phyloP scores from a whole-genome alignment of 1,140 invertebrate genomes.

The Hetaerina americana region DNA sequence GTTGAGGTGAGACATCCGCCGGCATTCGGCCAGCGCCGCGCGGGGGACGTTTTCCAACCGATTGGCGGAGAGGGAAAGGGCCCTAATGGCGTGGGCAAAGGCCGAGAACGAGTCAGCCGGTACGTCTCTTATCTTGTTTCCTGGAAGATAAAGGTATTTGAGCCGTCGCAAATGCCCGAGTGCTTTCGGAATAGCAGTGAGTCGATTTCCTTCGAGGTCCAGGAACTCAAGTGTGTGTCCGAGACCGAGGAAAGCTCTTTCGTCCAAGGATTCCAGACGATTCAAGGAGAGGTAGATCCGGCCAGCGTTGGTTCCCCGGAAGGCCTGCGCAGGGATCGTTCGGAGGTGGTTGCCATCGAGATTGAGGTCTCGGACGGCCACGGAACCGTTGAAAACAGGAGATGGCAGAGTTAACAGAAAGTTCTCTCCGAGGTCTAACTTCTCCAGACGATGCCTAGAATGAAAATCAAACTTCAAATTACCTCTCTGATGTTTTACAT shows the following conservation, averaged over 20 bases:
- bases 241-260: conserved; percentile 53
- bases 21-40: conserved; percentile 48
- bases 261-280: conserved; percentile 48
- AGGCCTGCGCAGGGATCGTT: conserved; percentile 46
- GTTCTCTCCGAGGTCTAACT: conserved; percentile 76
- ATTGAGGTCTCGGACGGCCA: conserved; percentile 64
- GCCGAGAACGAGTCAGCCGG: conserved; percentile 38
- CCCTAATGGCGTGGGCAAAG: conserved; percentile 48
- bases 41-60: conserved; percentile 56
- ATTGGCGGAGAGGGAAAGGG: conserved; percentile 68
- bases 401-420: conserved; percentile 39
- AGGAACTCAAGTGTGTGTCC: conserved; percentile 62
- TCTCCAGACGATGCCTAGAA: conserved; percentile 52
- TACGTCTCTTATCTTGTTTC: conserved; percentile 54
- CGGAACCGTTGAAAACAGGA: conserved; percentile 48
- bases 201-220: conserved; percentile 67
- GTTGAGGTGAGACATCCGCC: conserved; percentile 64
- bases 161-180: conserved; percentile 48
- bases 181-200: conserved; percentile 51
- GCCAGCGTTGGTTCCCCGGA: conserved; percentile 50
- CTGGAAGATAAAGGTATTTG: conserved; percentile 68
- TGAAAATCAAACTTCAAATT: background rate
- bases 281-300: conserved; percentile 69
- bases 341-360: conserved; percentile 62
- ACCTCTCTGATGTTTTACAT: no score